These are phyloP conservation scores for Darevskia nairensis DNA, from an alignment of 2,797 vertebrate species.

Conservation along the genomic window DNA sequence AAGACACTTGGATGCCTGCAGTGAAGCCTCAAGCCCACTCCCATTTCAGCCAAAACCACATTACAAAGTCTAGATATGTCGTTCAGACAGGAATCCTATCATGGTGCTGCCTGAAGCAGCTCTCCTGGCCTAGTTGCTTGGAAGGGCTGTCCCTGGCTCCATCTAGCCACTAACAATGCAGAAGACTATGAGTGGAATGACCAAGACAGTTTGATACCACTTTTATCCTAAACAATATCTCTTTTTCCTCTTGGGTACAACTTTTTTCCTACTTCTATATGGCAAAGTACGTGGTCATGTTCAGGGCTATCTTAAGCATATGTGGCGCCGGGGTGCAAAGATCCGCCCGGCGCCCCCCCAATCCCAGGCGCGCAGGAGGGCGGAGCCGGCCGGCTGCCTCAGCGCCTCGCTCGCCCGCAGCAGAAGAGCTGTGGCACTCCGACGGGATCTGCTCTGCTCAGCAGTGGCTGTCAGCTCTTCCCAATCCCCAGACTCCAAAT, in stretches of 20 bases:
- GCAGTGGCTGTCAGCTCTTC: too few relatives aligned
- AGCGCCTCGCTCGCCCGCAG: too few relatives aligned
- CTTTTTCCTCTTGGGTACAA: not conserved
- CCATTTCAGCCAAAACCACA: not conserved
- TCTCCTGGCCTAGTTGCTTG: not conserved
- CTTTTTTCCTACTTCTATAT: not conserved
- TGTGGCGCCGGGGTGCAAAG: too few relatives aligned
- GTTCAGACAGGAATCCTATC: not conserved
- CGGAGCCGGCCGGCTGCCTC: too few relatives aligned
- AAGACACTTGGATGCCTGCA: not conserved
- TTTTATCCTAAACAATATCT: not conserved
- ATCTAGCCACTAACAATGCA: not conserved
- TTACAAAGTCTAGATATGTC: too few relatives aligned
- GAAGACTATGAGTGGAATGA: not conserved
- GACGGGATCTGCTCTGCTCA: too few relatives aligned
- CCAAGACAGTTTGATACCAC: not conserved
- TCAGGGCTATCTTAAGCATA: too few relatives aligned
- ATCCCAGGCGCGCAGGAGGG: too few relatives aligned
- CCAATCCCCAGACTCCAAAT: too few relatives aligned
- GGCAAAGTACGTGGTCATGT: not conserved
- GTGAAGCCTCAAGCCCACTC: not conserved
- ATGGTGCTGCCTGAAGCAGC: not conserved
- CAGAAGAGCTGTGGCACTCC: too few relatives aligned
- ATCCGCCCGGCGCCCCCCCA: accelerated
- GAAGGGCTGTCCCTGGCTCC: not conserved